Base-by-base conservation (phyloP, 2,113 vertebrate species). In the Eonycteris spelaea region DNA sequence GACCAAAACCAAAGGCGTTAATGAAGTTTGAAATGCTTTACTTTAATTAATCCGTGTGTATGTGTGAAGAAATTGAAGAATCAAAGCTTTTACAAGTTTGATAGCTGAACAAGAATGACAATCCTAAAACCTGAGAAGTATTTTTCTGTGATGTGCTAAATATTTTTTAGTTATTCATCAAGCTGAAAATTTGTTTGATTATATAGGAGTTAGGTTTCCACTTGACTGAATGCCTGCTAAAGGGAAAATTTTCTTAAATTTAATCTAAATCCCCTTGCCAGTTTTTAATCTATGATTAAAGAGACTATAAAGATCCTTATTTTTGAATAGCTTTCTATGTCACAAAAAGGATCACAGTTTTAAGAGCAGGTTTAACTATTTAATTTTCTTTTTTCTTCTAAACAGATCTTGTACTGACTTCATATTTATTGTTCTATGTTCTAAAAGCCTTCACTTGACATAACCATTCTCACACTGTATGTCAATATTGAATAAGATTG, bases 141-240 rank as follows among this genome's bases (percentile, higher is more conserved):
- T 43, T 80, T 90, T 95, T 55, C 53, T 55, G 43, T 79, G 15
- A 84, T 71, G 14, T 48, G 24, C 3, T 83, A 73, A 82, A 79
- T 57, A 68, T 53, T 45, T 93, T 24, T 19, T 67, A 45, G 55
- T 40, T 91, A 24, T 5, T 94, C 51, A 61, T 90, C 35, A 91
- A 90, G 55, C 33, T 87, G n/a, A 95, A 82, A 93, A 78, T 65
- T 2, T 45, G 2, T 84, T 94, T 67, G 7, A 73, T 79, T 83
- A 70, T 61, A 26, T 28, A 93, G 7, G 35, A 85, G 11, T 22
- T 80, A 94, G 43, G 35, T 80, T 96, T 95, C 13, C 55, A 83
- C 51, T 92, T 90, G 57, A 90, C 19, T 82, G 33, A 97, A 75
- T 87, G 14, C 15, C 51, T 90, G 38, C 18, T 95, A 90, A 94